These are phyloP conservation scores for Acrobasis repandana DNA, from an alignment of 2,888 invertebrate genomes.

Conservation along the genomic window DNA sequence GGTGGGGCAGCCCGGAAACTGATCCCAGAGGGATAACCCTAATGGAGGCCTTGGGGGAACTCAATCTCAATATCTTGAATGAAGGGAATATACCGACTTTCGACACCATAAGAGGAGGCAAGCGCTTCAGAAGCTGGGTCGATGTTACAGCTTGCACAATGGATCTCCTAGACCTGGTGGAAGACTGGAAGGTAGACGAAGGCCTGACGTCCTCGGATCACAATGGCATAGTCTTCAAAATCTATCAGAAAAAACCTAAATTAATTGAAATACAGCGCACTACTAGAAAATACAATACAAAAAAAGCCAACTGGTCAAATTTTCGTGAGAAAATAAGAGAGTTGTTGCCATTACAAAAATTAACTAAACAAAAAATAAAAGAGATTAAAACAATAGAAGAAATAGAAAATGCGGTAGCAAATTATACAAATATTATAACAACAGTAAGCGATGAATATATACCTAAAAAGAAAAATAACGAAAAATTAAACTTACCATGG, in stretches of 20 bases:
- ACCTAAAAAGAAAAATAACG: not conserved
- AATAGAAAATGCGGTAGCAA: not conserved
- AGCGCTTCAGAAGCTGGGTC: constrained; percentile 19
- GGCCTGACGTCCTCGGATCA: constrained; percentile 31
- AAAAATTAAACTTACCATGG: not conserved
- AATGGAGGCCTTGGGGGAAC: constrained; percentile 16
- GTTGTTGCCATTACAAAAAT: constrained; percentile 10
- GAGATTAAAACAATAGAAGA: not conserved
- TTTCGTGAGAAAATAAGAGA: constrained; percentile 31
- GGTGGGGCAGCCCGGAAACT: constrained; percentile 29
- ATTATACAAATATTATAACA: not conserved
- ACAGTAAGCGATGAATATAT: not conserved
- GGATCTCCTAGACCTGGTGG: constrained; percentile 22
- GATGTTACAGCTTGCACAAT: constrained; percentile 28
- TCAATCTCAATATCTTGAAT: constrained; percentile 28
- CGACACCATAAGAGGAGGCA: constrained; percentile 22
- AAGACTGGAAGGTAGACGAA: constrained; percentile 29
- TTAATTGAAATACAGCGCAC: constrained; percentile 19
- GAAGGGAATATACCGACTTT: constrained; percentile 30
- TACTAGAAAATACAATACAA: constrained; percentile 31
- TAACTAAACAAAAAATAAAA: constrained; percentile 6
- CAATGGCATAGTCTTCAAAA: constrained; percentile 32
- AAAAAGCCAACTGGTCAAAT: constrained; percentile 32
- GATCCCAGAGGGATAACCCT: constrained; percentile 25
- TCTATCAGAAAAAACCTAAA: constrained; percentile 23